phyloP scores from a whole-genome alignment of 2,113 vertebrate genomes.

The Nannobrachium achirus region DNA sequence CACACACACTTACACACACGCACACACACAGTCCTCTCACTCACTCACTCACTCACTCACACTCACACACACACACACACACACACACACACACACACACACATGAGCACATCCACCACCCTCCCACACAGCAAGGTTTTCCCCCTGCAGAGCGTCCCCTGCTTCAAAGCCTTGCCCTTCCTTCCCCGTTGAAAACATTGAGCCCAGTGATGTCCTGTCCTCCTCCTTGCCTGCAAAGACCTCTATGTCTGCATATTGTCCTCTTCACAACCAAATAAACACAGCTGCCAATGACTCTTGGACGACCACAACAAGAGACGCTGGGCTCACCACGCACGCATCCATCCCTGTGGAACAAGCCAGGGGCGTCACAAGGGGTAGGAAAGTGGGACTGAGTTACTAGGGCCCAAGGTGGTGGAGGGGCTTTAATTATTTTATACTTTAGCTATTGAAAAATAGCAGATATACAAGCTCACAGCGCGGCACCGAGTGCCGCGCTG shows the following conservation, averaged over 20 bases:
- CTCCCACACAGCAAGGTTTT: slow-evolving; percentile 42
- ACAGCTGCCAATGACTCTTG: slow-evolving; percentile 66
- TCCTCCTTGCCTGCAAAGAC: slow-evolving; percentile 52
- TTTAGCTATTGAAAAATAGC: no score
- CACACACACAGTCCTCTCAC: background rate
- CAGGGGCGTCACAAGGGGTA: no score
- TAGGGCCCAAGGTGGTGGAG: no score
- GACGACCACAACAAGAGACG: slow-evolving; percentile 14
- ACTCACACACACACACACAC: background rate
- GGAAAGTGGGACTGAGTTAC: no score
- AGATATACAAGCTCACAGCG: no score
- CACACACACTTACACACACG: background rate
- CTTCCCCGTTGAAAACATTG: slow-evolving; percentile 61
- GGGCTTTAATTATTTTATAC: no score
- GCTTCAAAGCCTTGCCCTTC: slow-evolving; percentile 58
- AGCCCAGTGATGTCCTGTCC: slow-evolving; percentile 40
- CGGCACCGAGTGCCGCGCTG: no score
- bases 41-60: background rate
- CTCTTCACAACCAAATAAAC: slow-evolving; percentile 64
- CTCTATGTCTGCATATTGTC: slow-evolving; percentile 60
- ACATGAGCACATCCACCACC: slow-evolving; percentile 51
- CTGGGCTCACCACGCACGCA: slow-evolving; percentile 11
- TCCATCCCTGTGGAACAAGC: slow-evolving; percentile 23
- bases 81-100: slow-evolving; percentile 48
- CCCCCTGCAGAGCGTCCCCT: slow-evolving; percentile 46